These are phyloP conservation scores for Mallotus villosus DNA, from an alignment of 2,797 vertebrate genomes.

Conservation along the genomic window DNA sequence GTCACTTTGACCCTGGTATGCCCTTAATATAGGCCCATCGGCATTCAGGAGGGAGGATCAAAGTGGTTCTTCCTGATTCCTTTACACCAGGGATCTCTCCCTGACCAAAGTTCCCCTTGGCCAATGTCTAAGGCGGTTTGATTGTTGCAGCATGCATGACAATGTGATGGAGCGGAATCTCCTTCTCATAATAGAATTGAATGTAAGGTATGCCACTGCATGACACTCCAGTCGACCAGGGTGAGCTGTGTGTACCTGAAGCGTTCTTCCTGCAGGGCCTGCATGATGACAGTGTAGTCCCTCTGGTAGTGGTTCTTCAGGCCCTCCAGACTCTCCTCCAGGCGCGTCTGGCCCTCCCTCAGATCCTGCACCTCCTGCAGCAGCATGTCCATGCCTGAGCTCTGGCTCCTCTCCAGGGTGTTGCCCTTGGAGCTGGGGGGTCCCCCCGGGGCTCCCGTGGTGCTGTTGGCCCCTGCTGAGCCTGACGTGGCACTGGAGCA, in stretches of 20 bases:
- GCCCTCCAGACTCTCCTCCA: slow-evolving; percentile 88
- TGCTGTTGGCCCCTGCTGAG: slow-evolving; percentile 90
- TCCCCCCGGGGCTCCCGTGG: slow-evolving; percentile 81
- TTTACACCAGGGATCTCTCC: neutral
- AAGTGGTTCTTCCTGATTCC: slow-evolving; percentile 19
- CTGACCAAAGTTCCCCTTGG: slow-evolving; percentile 1
- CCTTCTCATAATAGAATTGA: neutral
- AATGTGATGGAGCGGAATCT: neutral
- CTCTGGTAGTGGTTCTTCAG: slow-evolving; percentile 90
- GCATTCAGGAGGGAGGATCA: neutral
- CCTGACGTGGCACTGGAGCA: slow-evolving; percentile 96
- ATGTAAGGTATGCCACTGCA: no score
- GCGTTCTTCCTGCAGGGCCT: slow-evolving; percentile 92
- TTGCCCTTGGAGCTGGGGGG: slow-evolving; percentile 93
- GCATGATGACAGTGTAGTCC: slow-evolving; percentile 90
- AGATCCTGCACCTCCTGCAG: slow-evolving; percentile 94
- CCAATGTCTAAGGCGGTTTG: neutral
- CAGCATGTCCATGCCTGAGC: slow-evolving; percentile 86
- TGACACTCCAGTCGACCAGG: no score
- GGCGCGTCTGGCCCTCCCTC: slow-evolving; percentile 84
- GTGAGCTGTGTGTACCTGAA: slow-evolving; percentile 80
- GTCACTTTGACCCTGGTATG: neutral
- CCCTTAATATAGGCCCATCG: neutral
- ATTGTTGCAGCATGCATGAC: neutral
- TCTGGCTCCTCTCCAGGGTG: slow-evolving; percentile 85